Base-by-base conservation (phyloP, 1,140 invertebrate species). In the Hylyphantes graminicola region DNA sequence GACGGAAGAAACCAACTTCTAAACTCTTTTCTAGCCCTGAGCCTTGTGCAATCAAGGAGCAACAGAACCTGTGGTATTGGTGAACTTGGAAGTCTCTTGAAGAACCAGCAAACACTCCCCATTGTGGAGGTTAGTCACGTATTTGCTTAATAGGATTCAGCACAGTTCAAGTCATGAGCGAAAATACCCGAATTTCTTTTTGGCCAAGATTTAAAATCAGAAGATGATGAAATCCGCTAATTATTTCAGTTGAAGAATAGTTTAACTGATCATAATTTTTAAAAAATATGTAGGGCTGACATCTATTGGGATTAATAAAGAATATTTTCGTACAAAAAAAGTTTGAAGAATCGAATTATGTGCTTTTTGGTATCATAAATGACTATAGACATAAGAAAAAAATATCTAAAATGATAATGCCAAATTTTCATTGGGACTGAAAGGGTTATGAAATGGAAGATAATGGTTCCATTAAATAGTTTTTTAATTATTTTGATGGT, bases 11-110 rank as follows among this genome's bases (percentile, higher is more conserved):
- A 15, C 21, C 65, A 68, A 48, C 2, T 15, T 19, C 65, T 67
- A 21, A 50, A 19, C 65, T 50, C 19, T 68, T 68, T 35, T 68
- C 21, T 7, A 15, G 9, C 65, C 65, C 17, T 68, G 35, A 54
- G 75, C 59, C 59, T 13, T 10, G n/a, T 17, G 75, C 75, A 64
- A 64, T 77, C 19, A 77, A 63, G 76, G 68, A 79, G 51, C 76
- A 79, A 79, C 76, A 79, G 61, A 57, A 55, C 51, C 51, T 79
- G 76, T 79, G 64, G 76, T 79, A 55, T 12, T 13, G 35, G 11
- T 7, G 1, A 55, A 21, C 35, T 48, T 68, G 61, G n/a, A 48
- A 77, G 61, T 48, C 4, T 11, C 54, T 51, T n/a, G 5, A 19
- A 35, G 35, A 35, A 68, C 65, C n/a, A 17, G 59, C 59, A 65